Base-by-base conservation (phyloP, 2,113 vertebrate genomes). In the Cryptomyrus ogoouensis region DNA sequence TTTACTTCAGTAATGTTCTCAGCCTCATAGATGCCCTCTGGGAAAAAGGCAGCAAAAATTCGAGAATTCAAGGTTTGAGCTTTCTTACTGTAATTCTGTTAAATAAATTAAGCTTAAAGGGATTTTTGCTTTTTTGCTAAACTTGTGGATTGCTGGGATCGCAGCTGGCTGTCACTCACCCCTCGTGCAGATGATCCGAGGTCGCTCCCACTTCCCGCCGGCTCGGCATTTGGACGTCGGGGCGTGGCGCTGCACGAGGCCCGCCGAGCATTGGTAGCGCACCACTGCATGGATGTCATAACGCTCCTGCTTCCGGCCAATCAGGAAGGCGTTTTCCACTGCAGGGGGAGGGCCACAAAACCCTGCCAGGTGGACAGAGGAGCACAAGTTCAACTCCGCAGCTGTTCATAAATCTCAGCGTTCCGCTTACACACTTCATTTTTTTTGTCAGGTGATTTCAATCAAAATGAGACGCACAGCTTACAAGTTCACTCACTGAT, bases 111-210 rank as follows among this genome's bases (percentile, higher is more conserved):
- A 39, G 70, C 70, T 27, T 31, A 39, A 77, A 39, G 70, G 4
- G 31, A 39, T 39, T 77, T 39, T 15, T 39, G 62, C 70, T 39
- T 31, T 77, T 39, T 74, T 13, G 24, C 27, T 77, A 3, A 31
- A 31, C 70, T 35, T 74, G 13, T 39, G 70, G 70, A 6, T 27
- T 2, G 21, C 42, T 24, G 6, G 46, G 46, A 27, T 4, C 24
- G 2, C 12, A 46, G 42, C 24, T 1, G 44, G 42, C 46, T 1
- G 58, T 88, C 15, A 95, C 98, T 97, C 91, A 99, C 98, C 97
- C 94, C 97, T 98, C 92, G 97, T 96, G 93, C 98, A 99, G 94
- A 98, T 94, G 90, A 99, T 97, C 90, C 96, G 96, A 90, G 98
- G 98, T 53, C 95, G 94, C 90, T 99, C 98, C 98, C 98, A 99